A percentile compares a stretch with the other conserved stretches of the same genome.
Conservation (phyloP, 2,113 vertebrate genomes). For the Chaetorhynchus papuensis region DNA sequence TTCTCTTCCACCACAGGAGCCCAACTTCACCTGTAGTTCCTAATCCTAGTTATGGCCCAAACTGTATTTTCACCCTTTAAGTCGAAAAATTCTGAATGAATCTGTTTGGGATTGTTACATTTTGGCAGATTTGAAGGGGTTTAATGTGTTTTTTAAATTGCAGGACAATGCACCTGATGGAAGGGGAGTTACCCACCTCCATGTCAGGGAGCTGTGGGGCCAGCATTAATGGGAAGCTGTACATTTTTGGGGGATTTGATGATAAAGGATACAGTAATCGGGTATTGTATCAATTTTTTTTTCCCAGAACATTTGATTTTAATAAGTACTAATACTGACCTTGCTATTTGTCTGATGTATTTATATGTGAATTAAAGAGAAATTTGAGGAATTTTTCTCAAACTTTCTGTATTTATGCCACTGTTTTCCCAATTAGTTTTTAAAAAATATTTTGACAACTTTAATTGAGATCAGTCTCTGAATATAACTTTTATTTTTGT, state of each 20-base stretch:
- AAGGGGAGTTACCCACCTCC: conserved; percentile 84
- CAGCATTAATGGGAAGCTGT: conserved; percentile 82
- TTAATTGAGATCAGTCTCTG: not conserved
- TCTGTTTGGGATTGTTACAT: not conserved
- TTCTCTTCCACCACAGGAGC: not conserved
- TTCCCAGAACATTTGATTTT: not conserved
- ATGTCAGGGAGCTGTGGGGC: conserved; percentile 93
- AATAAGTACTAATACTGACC: not conserved
- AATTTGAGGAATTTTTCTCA: not conserved
- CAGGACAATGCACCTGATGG: conserved; percentile 86
- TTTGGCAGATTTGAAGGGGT: not conserved
- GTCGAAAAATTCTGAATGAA: not conserved
- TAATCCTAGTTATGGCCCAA: not conserved
- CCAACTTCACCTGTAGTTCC: not conserved
- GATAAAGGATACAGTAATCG: conserved; percentile 91
- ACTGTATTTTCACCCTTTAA: not conserved
- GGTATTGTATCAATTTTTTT: conserved; percentile 68
- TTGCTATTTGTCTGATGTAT: not conserved
- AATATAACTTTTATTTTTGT: not conserved
- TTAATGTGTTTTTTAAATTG: not conserved
- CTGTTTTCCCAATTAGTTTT: not conserved
- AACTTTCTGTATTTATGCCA: not conserved
- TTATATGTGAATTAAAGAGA: not conserved
- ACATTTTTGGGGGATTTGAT: conserved; percentile 93
- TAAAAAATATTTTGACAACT: not conserved